These are phyloP conservation scores for Anthopleura sola DNA, from an alignment of 64 coral and sea anemone species.

Conservation along the genomic window DNA sequence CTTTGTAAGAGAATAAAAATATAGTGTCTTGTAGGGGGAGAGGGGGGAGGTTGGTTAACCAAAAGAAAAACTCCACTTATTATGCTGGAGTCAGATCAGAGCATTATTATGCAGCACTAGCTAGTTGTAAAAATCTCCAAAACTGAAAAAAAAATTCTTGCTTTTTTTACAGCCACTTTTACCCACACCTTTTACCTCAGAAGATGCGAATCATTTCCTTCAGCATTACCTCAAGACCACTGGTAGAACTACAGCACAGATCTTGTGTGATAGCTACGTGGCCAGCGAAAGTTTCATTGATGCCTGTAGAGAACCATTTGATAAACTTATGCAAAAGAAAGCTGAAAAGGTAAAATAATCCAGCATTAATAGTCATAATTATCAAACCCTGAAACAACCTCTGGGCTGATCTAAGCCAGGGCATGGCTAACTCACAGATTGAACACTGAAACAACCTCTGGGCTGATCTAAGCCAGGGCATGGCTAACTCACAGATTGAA, in stretches of 20 bases:
- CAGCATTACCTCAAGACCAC: slow-evolving; percentile 56
- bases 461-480: too few relatives aligned
- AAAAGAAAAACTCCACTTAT: too few relatives aligned
- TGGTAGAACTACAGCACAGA: slow-evolving; percentile 61
- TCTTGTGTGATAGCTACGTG: slow-evolving; percentile 84
- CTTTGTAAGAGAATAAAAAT: too few relatives aligned
- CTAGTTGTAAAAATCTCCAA: too few relatives aligned
- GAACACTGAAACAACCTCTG: too few relatives aligned
- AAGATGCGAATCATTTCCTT: slow-evolving; percentile 74
- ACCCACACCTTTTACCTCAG: slow-evolving; percentile 80
- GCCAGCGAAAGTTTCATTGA: slow-evolving; percentile 74
- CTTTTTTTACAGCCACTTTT: slow-evolving; percentile 54
- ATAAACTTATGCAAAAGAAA: slow-evolving; percentile 84
- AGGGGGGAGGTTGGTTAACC: too few relatives aligned
- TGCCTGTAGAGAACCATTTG: slow-evolving; percentile 72
- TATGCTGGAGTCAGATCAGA: too few relatives aligned
- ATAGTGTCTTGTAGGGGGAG: too few relatives aligned
- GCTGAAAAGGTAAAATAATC: slow-evolving; percentile 61
- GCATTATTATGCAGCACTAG: too few relatives aligned
- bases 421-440: too few relatives aligned
- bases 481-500: too few relatives aligned
- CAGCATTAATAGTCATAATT: not conserved
- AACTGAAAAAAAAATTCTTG: not conserved
- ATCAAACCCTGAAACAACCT: not conserved
- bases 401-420: too few relatives aligned